phyloP scores from a whole-genome alignment of 2,888 invertebrate species.

The Octodonta nipae region DNA sequence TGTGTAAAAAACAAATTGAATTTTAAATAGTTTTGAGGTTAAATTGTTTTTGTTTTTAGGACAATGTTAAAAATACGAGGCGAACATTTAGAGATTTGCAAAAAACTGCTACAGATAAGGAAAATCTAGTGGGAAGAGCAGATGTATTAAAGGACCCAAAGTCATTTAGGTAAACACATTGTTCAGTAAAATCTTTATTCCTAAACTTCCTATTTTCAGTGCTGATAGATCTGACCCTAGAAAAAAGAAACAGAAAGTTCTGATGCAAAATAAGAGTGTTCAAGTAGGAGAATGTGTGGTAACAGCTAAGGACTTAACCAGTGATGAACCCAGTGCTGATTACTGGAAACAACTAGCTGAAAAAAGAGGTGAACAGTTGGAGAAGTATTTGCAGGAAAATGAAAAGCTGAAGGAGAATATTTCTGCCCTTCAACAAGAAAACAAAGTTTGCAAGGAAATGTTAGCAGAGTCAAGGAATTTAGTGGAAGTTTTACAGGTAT shows the following conservation, averaged over 20 bases:
- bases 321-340: conserved; percentile 53
- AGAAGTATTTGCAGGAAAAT: conserved; percentile 62
- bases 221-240: conserved; percentile 15
- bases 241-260: conserved; percentile 31
- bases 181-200: not conserved
- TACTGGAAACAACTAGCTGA: conserved; percentile 69
- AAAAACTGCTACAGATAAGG: conserved; percentile 55
- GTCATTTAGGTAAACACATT: conserved; percentile 8
- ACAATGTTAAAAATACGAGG: conserved; percentile 46
- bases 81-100: conserved; percentile 65
- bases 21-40: conserved; percentile 14
- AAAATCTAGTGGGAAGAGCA: conserved; percentile 60
- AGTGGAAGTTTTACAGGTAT: conserved; percentile 61
- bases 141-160: conserved; percentile 24
- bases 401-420: conserved; percentile 42
- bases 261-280: conserved; percentile 42
- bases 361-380: conserved; percentile 55
- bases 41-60: conserved; percentile 27
- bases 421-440: conserved; percentile 43
- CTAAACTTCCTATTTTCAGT: conserved; percentile 5
- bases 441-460: conserved; percentile 54
- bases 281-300: conserved; percentile 46
- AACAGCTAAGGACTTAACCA: conserved; percentile 55
- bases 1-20: conserved; percentile 14
- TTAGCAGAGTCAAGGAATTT: conserved; percentile 60